phyloP scores from a whole-genome alignment of 2,797 vertebrate species.

The Diplodus puntazzo region DNA sequence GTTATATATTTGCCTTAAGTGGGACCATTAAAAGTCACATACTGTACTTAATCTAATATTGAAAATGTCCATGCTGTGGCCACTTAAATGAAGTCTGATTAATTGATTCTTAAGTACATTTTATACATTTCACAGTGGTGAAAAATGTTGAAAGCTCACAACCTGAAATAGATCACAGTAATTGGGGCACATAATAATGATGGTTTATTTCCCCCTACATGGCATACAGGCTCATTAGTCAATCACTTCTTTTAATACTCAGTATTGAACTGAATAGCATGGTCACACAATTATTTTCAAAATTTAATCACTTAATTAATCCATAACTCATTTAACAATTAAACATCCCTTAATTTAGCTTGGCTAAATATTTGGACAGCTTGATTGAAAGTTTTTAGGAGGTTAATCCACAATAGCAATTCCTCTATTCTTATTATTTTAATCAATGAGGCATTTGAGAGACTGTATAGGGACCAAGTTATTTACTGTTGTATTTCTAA shows the following conservation, averaged over 20 bases:
- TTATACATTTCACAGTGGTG: background rate
- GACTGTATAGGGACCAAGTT: too few species aligned
- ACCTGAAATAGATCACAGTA: constrained; percentile 7
- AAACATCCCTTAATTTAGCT: constrained; percentile 14
- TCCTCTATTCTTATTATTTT: constrained; percentile 7
- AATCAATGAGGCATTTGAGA: background rate
- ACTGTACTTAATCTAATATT: background rate
- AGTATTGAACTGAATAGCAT: background rate
- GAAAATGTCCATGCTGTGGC: background rate
- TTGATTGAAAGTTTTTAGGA: constrained; percentile 3
- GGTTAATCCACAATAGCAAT: constrained; percentile 3
- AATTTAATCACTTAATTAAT: constrained; percentile 6
- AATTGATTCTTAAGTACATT: background rate
- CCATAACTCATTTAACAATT: constrained; percentile 3
- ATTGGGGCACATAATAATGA: background rate
- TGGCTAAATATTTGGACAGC: background rate
- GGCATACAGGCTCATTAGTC: background rate
- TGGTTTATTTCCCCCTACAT: background rate
- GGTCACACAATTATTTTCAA: background rate
- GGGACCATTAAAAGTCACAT: background rate
- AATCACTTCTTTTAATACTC: background rate
- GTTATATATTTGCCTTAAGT: background rate
- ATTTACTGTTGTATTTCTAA: background rate
- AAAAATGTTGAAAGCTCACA: background rate
- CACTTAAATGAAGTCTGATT: background rate